phyloP scores from a whole-genome alignment of 1,140 invertebrate genomes.

The Adoxophyes honmai region DNA sequence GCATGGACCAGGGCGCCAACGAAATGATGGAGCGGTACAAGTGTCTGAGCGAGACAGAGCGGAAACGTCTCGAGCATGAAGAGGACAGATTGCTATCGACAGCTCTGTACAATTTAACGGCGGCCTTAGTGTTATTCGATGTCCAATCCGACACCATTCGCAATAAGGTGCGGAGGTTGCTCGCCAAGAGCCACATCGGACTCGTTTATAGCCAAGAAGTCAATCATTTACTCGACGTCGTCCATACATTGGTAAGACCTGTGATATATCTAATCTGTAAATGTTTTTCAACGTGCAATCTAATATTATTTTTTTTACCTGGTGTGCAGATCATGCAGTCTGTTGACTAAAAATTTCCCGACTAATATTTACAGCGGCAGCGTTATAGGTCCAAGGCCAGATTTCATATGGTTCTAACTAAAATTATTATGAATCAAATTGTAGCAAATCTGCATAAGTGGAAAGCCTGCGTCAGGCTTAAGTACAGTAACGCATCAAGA shows the following conservation, averaged over 20 bases:
- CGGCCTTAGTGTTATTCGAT: slow-evolving; percentile 96
- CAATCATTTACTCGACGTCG: slow-evolving; percentile 96
- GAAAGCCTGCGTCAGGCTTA: too few species aligned
- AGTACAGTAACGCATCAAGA: too few species aligned
- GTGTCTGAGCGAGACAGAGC: slow-evolving; percentile 94
- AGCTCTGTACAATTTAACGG: slow-evolving; percentile 97
- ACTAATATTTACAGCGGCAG: too few species aligned
- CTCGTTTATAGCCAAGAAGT: slow-evolving; percentile 98
- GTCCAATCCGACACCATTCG: slow-evolving; percentile 92
- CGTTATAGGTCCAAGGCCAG: too few species aligned
- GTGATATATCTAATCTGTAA: neutral
- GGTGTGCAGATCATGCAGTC: too few species aligned
- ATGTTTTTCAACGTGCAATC: too few species aligned
- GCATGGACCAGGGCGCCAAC: slow-evolving; percentile 99
- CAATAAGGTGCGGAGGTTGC: slow-evolving; percentile 93
- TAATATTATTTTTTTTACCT: too few species aligned
- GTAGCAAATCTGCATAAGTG: too few species aligned
- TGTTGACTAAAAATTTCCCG: too few species aligned
- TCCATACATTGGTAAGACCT: slow-evolving; percentile 91
- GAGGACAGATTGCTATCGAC: slow-evolving; percentile 97
- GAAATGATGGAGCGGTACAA: slow-evolving; percentile 99
- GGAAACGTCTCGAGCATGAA: slow-evolving; percentile 97
- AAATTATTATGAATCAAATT: too few species aligned
- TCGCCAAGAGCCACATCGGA: slow-evolving; percentile 99
- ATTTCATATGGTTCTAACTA: too few species aligned